Conservation (phyloP, 2,888 invertebrate genomes). For the Allacma fusca region DNA sequence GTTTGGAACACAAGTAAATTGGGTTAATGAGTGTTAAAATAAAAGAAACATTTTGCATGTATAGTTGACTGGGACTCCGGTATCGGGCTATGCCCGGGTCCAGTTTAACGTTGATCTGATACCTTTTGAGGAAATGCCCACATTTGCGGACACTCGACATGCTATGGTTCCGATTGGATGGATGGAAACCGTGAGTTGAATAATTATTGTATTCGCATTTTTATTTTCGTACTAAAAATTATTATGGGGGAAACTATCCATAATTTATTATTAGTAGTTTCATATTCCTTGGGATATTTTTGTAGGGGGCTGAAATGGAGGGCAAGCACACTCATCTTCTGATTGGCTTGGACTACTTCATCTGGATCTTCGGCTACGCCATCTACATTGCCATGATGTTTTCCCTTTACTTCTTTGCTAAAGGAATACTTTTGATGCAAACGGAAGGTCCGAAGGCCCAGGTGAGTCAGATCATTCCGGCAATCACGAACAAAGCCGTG, state of each 20-base stretch:
- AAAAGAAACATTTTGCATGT: too few species aligned
- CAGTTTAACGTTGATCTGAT: slow-evolving; percentile 7
- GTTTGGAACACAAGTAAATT: too few species aligned
- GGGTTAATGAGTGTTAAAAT: too few species aligned
- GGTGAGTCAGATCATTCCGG: too few species aligned
- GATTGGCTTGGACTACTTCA: neutral
- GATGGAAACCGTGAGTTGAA: neutral
- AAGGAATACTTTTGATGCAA: neutral
- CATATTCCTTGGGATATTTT: neutral
- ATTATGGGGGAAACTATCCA: too few species aligned
- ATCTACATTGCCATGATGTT: neutral
- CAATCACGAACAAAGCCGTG: too few species aligned
- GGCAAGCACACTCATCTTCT: neutral
- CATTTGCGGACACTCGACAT: neutral
- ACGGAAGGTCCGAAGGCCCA: neutral
- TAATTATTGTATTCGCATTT: neutral
- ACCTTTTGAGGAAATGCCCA: slow-evolving; percentile 8
- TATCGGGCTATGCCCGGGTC: neutral
- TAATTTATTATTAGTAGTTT: neutral
- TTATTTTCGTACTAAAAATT: slow-evolving; percentile 2
- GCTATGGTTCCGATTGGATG: neutral
- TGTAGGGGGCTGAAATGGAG: neutral
- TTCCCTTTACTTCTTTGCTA: neutral
- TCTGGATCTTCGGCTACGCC: neutral
- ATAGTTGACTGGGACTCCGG: neutral